Base-by-base conservation (phyloP, 2,797 vertebrate genomes). In the Cyprinella venusta region DNA sequence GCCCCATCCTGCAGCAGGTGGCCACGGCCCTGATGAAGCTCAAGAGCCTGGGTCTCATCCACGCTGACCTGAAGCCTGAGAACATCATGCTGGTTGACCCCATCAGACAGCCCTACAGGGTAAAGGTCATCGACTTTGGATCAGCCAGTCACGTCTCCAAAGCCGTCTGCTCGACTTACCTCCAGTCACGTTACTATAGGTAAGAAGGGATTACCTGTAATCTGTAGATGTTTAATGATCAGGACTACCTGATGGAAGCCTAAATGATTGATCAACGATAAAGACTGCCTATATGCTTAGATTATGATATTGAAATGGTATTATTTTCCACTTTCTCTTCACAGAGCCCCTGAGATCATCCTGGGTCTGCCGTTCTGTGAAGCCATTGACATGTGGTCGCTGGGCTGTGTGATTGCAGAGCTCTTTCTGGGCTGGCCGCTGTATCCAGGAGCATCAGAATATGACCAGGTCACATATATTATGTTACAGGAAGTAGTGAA, bases 21-120 rank as follows among this genome's bases (percentile, higher is more conserved):
- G 97, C 97, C 86, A 99, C 98, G 1, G 98, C 98, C 36, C 95
- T 99, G 86, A 98, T 99, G 98, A 99, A 99, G 89, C 91, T 99
- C 67, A 99, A 99, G 93, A 98, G 97, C 88, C 91, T 99, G 78
- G 98, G 98, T 64, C 94, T 99, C 80, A 99, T 99, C 92, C 98
- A 99, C 8, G 98, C 98, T 0, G 98, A 99, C 90, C 95, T 99
- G 86, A 99, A 99, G 89, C 98, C 98, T 1, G 98, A 99, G 90
- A 99, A 99, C 93, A 99, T 99, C 92, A 99, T 99, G 98, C 92
- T 99, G 92, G 98, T 99, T 5, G 98, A 99, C 86, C 98, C 98
- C 0, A 95, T 96, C 42, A 92, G 97, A 86, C 98, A 99, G 76
- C 98, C 98, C 0, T 99, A 98, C 90, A 93, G 96, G 81, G 98